These are phyloP conservation scores for Megalonaias nervosa DNA, from an alignment of 1,140 invertebrate genomes.

Conservation along the genomic window DNA sequence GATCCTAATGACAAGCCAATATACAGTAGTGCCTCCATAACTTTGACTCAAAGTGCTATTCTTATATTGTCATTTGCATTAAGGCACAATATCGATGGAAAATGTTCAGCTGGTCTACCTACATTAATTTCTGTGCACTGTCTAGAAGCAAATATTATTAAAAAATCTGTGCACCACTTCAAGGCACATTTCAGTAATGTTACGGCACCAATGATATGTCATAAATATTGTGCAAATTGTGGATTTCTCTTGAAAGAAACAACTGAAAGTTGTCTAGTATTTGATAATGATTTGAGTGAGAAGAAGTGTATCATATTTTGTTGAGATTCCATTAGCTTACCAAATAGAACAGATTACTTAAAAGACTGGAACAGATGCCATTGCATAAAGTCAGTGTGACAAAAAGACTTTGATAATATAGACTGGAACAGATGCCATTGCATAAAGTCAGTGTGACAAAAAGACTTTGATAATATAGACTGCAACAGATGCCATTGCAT, in stretches of 20 bases:
- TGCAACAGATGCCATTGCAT: neutral
- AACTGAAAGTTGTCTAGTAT: neutral
- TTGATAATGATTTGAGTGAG: constrained; percentile 4
- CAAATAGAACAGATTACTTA: constrained; percentile 16
- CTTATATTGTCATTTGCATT: constrained; percentile 4
- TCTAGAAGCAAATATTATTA: neutral
- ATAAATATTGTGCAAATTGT: constrained; percentile 7
- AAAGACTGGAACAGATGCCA: neutral
- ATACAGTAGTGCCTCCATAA: neutral
- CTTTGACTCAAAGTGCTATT: constrained; percentile 4
- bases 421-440: neutral
- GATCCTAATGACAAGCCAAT: neutral
- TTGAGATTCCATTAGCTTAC: constrained; percentile 20
- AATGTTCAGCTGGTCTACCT: neutral
- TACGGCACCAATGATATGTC: neutral
- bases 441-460: neutral
- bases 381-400: neutral
- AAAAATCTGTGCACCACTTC: neutral
- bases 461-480: neutral
- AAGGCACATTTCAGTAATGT: neutral
- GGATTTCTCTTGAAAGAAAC: neutral
- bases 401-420: neutral
- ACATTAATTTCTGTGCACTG: constrained; percentile 9
- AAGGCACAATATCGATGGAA: neutral
- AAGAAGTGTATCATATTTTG: constrained; percentile 9